phyloP scores from a whole-genome alignment of 2,797 vertebrate species.

The Lutjanus campechanus region DNA sequence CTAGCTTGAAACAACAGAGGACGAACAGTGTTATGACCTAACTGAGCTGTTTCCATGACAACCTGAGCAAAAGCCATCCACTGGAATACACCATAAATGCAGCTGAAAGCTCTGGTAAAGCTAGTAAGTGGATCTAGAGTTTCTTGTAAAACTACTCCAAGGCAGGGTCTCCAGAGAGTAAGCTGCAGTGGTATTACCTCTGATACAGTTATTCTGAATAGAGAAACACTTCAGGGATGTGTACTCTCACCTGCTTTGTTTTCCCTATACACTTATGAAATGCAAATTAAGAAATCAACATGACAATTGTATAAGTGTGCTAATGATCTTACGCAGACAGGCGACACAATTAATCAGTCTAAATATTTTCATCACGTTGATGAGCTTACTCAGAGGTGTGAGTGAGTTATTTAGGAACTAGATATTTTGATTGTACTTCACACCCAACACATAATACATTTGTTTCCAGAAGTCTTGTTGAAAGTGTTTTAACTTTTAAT shows the following conservation, averaged over 20 bases:
- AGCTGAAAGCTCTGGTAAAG: not conserved
- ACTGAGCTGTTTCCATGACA: constrained; percentile 6
- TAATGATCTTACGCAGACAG: no score
- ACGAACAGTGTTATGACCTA: not conserved
- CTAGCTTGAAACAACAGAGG: not conserved
- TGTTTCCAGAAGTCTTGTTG: no score
- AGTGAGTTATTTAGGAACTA: no score
- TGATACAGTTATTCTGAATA: not conserved
- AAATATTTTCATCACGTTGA: no score
- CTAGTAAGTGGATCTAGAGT: not conserved
- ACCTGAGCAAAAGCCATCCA: not conserved
- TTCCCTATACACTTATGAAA: not conserved
- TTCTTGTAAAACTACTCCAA: not conserved
- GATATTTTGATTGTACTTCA: no score
- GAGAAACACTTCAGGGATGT: not conserved
- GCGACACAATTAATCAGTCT: no score
- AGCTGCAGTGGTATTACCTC: not conserved
- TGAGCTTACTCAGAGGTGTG: no score
- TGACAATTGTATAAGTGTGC: no score
- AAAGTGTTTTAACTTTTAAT: no score
- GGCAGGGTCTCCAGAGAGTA: not conserved
- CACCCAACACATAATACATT: no score
- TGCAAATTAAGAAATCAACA: not conserved
- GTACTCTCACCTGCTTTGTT: not conserved
- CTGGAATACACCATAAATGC: not conserved